Evolutionary conservation across 2,797 vertebrate genomes (phyloP).

Genomic region (Sylvilagus floridanus): DNA sequence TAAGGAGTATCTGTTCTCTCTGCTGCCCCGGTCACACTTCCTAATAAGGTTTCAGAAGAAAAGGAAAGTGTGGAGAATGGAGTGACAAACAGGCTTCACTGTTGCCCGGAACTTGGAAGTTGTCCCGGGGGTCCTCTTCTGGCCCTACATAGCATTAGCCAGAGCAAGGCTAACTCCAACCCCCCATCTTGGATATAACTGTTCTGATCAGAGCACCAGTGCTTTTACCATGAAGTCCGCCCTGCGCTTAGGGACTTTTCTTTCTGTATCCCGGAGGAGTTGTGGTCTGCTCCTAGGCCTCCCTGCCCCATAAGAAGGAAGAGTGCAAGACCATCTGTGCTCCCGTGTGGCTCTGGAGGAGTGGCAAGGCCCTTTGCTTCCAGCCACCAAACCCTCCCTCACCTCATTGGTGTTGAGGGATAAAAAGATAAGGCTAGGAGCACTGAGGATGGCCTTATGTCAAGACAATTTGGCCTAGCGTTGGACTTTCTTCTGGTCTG

Average conservation of each 20-base stretch:
- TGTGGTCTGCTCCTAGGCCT: slow-evolving; percentile 1
- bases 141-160: not conserved
- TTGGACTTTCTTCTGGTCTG: not conserved
- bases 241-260: not conserved
- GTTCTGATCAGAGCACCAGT: not conserved
- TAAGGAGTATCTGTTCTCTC: not conserved
- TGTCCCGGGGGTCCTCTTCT: not conserved
- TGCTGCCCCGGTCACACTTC: not conserved
- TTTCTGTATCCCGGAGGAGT: not conserved
- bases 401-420: not conserved
- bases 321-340: not conserved
- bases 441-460: not conserved
- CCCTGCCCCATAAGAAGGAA: not conserved
- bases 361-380: not conserved
- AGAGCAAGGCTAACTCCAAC: not conserved
- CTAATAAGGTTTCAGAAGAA: not conserved
- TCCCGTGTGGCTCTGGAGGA: not conserved
- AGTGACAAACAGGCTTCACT: not conserved
- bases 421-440: not conserved
- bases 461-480: not conserved
- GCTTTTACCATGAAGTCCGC: not conserved
- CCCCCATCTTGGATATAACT: not conserved
- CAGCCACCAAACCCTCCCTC: not conserved
- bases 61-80: not conserved
- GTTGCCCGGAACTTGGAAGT: not conserved